Base-by-base conservation (phyloP, 2,113 vertebrate genomes). In the Gymnobelideus leadbeateri region DNA sequence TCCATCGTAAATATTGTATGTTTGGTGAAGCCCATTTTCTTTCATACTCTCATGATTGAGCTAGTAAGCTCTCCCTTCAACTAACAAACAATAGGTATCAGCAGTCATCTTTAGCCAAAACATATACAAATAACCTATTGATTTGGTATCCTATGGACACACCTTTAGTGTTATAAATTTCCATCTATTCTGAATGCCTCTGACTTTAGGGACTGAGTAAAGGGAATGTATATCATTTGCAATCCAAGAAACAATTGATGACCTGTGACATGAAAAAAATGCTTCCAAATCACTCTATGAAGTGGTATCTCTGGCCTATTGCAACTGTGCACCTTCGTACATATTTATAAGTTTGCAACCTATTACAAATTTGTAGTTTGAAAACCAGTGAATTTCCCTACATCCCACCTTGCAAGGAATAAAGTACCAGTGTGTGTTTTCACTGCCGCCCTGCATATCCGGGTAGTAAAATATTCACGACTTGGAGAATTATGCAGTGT, bases 401-500 rank as follows among this genome's bases (percentile, higher is more conserved):
- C 46, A 93, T 93, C 57, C 92, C 96, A 93, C 91, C 93, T 95
- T 92, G 53, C 92, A 91, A 43, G 89, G 54, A 97, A 97, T 96
- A 96, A 98, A 91, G 77, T 93, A 96, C 96, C 96, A 53, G 0
- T 6, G 51, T 6, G 6, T 94, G 94, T 97, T 97, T 97, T 97
- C 96, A 90, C 31, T 96, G 51, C 91, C 90, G 89, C 84, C 46
- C 92, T 96, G 89, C 96, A 93, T 96, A 97, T 93, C 96, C 53
- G 97, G 91, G 55, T 95, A 97, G 89, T 97, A 95, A 98, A 98
- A 98, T 96, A 97, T 97, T 96, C 96, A 96, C 28, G 91, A 90
- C 91, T 95, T 1, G 0, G 91, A 97, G 96, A 98, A 96, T 97
- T 97, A 97, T 97, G 97, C 97, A 95, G 61, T 96, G 54, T 96